Evolutionary conservation across 37 sponge, comb jelly and placozoan species (phyloP).

Genomic region (Beroe forskalii): DNA sequence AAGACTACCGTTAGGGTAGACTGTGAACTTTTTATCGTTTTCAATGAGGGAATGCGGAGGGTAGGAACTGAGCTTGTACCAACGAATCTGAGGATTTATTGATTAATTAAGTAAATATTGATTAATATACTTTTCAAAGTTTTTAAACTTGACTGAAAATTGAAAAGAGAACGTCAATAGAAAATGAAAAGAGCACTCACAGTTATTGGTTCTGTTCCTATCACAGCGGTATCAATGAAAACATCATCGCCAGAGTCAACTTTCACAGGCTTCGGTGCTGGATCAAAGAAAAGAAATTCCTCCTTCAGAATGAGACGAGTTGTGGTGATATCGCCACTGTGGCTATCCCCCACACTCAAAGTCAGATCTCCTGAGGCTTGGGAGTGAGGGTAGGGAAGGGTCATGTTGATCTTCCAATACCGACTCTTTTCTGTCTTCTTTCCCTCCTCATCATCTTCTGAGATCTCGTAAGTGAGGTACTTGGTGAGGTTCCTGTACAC

Average conservation of each 20-base stretch:
- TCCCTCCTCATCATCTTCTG: neutral
- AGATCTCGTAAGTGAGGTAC: neutral
- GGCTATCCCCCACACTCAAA: neutral
- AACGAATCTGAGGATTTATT: too few species aligned
- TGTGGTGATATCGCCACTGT: neutral
- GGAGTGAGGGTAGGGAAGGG: conserved; percentile 14
- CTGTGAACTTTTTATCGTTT: neutral
- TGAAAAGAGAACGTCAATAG: too few species aligned
- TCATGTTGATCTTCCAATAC: neutral
- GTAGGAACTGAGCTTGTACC: neutral
- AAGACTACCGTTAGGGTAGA: neutral
- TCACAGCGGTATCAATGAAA: neutral
- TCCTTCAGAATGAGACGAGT: neutral
- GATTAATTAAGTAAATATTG: too few species aligned
- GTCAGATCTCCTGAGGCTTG: neutral
- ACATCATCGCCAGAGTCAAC: neutral
- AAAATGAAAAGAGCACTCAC: neutral
- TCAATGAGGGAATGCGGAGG: neutral
- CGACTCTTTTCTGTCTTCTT: neutral
- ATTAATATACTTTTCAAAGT: too few species aligned
- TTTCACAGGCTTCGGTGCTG: neutral
- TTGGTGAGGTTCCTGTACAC: neutral
- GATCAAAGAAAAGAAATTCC: conserved; percentile 25
- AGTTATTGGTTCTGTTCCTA: neutral
- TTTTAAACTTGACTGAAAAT: too few species aligned